A percentile compares a stretch with the other conserved stretches of the same genome.
Evolutionary conservation across 2,888 invertebrate genomes (phyloP).

Genomic region (Melinopterus prodromus): DNA sequence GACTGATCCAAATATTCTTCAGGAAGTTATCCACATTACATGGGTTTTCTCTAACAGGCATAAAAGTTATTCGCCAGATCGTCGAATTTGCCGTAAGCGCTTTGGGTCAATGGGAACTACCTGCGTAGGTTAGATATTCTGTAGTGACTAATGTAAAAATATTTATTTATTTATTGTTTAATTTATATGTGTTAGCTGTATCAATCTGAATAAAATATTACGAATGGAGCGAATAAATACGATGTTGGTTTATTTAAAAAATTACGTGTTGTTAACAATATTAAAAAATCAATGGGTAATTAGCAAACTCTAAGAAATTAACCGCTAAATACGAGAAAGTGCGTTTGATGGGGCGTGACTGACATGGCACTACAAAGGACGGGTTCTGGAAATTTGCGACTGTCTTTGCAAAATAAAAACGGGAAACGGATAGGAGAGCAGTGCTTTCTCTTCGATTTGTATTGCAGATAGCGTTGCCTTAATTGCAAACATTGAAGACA

Average conservation of each 20-base stretch:
- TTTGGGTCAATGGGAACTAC: slow-evolving; percentile 45
- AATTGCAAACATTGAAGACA: background rate
- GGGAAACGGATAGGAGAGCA: background rate
- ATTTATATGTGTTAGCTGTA: background rate
- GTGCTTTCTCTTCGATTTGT: background rate
- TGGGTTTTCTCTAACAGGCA: slow-evolving; percentile 45
- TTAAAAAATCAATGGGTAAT: background rate
- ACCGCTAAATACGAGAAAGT: background rate
- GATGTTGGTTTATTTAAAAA: background rate
- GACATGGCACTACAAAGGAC: background rate
- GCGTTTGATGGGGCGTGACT: background rate
- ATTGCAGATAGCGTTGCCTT: slow-evolving; percentile 10
- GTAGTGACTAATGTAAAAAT: background rate
- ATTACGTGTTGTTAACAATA: background rate
- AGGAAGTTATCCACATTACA: slow-evolving; percentile 45
- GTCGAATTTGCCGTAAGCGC: slow-evolving; percentile 46
- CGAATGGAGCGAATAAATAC: background rate
- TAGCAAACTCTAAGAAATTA: background rate
- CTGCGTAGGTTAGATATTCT: slow-evolving; percentile 26
- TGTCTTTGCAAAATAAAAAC: background rate
- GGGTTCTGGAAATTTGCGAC: background rate
- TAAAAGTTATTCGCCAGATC: slow-evolving; percentile 45
- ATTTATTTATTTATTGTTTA: slow-evolving; percentile 16
- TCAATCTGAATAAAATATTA: background rate
- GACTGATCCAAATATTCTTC: slow-evolving; percentile 44